Conservation (phyloP, 1,140 invertebrate species). For the Cotesia chilonis region DNA sequence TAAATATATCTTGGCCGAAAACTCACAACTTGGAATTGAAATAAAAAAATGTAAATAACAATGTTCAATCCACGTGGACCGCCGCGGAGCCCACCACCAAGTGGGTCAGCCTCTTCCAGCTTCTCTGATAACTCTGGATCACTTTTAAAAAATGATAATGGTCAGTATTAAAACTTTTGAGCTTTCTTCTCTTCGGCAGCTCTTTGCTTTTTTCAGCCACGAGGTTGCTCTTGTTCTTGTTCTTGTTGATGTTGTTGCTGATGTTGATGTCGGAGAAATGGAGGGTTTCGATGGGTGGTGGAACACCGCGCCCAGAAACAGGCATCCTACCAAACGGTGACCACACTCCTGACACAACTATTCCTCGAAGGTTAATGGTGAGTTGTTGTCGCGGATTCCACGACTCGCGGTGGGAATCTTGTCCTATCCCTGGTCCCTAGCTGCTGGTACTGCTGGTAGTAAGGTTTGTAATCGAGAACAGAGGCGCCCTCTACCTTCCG, state of each 20-base stretch:
- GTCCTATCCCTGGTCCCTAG: constrained; percentile 32
- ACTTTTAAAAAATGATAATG: too few relatives aligned
- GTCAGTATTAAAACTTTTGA: too few relatives aligned
- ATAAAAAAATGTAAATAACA: too few relatives aligned
- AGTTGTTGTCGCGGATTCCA: neutral
- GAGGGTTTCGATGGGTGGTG: constrained; percentile 48
- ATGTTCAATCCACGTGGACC: neutral
- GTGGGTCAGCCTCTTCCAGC: neutral
- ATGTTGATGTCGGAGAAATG: constrained; percentile 35
- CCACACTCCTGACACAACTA: constrained; percentile 59
- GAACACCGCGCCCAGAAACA: constrained; percentile 64
- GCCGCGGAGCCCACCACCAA: too few relatives aligned
- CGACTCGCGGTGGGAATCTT: constrained; percentile 36
- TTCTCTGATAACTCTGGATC: neutral
- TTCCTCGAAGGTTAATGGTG: constrained; percentile 9
- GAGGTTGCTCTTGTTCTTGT: neutral
- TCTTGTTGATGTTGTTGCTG: constrained; percentile 26
- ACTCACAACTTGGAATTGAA: neutral
- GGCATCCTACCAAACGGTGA: constrained; percentile 64
- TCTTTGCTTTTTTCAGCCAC: too few relatives aligned
- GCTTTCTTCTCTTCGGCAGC: too few relatives aligned
- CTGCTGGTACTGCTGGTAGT: too few relatives aligned
- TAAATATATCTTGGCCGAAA: neutral
- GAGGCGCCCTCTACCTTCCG: constrained; percentile 4
- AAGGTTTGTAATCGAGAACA: too few relatives aligned